Base-by-base conservation (phyloP, 2,797 vertebrate genomes). In the Takifugu ocellatus region DNA sequence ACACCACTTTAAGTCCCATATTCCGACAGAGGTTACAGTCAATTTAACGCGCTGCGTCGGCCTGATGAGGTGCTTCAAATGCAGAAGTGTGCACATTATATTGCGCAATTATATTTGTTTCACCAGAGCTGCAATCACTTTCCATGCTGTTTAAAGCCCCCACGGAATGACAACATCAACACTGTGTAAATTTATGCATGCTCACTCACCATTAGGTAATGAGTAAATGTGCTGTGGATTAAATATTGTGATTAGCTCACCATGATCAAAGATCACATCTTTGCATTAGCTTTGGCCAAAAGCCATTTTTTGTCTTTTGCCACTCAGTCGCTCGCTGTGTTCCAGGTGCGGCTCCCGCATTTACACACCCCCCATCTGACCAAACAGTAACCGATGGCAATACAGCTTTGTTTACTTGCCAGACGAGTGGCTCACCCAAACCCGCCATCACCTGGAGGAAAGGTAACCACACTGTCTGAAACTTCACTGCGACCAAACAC, bases 391-490 rank as follows among this genome's bases (percentile, higher is more conserved):
- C 95, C 0, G 93, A 97, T 21, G 93, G 95, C 0, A 90, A 90
- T 67, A 84, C 79, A 0, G 94, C 94, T 1, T 50, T 89, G 33
- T 93, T 98, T 59, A 85, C 69, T 68, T 98, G 96, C n/a, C 91
- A 94, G 59, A 93, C 94, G 9, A 93, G 90, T 0, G 96, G 96
- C n/a, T 94, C 95, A 29, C 96, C 96, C 31, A 95, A 92, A 54
- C 93, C 96, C 0, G 90, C 94, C 78, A 92, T 98, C 82, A 90
- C 88, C 2, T 98, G 96, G 96, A 96, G 82, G 77, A 96, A 85
- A 94, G 95, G 96, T 95, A 91, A 24, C 27, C 25, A 51, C 42
- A 43, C 63, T 53, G 65, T 53, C 61, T 25, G 29, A 8, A 36
- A 39, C n/a, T 17, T 3, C 15, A 44, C 43, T 43, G 42, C 10